Evolutionary conservation across 2,113 vertebrate genomes (phyloP).

Genomic region (Apodemus speciosus): DNA sequence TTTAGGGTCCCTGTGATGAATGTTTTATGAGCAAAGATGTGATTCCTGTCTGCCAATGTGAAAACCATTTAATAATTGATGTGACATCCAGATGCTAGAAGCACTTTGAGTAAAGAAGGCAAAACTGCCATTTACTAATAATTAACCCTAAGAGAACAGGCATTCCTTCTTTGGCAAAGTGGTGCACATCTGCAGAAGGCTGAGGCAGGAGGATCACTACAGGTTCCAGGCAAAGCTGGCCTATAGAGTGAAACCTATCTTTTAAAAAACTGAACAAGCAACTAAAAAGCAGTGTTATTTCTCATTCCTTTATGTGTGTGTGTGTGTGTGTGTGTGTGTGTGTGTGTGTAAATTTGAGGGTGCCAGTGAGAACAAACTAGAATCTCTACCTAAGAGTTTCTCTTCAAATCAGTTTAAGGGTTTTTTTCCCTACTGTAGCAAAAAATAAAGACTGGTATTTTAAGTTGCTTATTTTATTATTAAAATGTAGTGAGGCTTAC

Average conservation of each 20-base stretch:
- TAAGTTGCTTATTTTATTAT: slow-evolving; percentile 36
- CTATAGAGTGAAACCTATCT: not conserved
- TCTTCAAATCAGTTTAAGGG: slow-evolving; percentile 50
- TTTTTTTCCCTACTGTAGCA: not conserved
- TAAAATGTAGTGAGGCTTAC: not conserved
- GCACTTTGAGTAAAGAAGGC: slow-evolving; percentile 80
- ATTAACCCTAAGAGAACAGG: not conserved
- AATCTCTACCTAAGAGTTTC: slow-evolving; percentile 25
- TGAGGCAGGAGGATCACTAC: not conserved
- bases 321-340: no score
- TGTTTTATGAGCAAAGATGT: slow-evolving; percentile 81
- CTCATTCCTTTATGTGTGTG: no score
- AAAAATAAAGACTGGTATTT: slow-evolving; percentile 34
- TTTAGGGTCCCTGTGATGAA: slow-evolving; percentile 71
- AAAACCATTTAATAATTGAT: slow-evolving; percentile 84
- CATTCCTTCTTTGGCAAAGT: not conserved
- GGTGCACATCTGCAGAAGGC: not conserved
- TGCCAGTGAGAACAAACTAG: slow-evolving; percentile 61
- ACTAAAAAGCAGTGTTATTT: not conserved
- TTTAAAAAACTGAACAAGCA: not conserved
- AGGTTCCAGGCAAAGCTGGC: not conserved
- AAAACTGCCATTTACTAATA: slow-evolving; percentile 52
- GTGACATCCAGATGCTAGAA: slow-evolving; percentile 57
- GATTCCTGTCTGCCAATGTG: slow-evolving; percentile 76
- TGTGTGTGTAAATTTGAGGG: no score